These are phyloP conservation scores for Aphelinus certus DNA, from an alignment of 1,140 invertebrate genomes.

Conservation along the genomic window DNA sequence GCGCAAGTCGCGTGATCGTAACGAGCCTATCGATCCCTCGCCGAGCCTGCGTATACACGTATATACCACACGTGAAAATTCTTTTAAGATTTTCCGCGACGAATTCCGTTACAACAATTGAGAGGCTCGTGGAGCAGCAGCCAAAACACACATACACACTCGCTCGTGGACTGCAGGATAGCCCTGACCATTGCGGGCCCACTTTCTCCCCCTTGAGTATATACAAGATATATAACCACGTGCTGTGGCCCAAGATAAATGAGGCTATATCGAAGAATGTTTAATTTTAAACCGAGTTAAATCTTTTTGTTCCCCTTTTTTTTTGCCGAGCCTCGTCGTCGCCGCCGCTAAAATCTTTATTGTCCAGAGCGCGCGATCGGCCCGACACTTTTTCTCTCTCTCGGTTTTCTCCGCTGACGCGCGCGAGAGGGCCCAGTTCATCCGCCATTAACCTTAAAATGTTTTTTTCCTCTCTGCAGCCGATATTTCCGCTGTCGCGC, in stretches of 20 bases:
- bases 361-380: background rate
- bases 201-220: too few species aligned
- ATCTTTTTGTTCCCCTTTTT: constrained; percentile 17
- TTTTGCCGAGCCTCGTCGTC: background rate
- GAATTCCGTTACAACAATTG: constrained; percentile 27
- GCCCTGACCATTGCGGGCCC: too few species aligned
- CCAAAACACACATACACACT: too few species aligned
- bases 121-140: background rate
- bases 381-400: constrained; percentile 16
- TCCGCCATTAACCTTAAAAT: constrained; percentile 26
- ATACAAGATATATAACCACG: background rate
- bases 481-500: background rate
- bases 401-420: constrained; percentile 12
- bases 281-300: constrained; percentile 30
- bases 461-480: background rate
- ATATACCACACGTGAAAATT: constrained; percentile 15
- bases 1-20: background rate
- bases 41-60: background rate
- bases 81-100: constrained; percentile 18
- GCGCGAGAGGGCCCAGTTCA: too few species aligned
- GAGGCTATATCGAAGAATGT: constrained; percentile 32
- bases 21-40: too few species aligned
- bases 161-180: too few species aligned
- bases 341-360: background rate
- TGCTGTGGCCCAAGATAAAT: constrained; percentile 16